Percentiles rank a stretch among this genome's conserved stretches.
Conservation (phyloP, 1,140 invertebrate genomes). For the Bombus pyrosoma region DNA sequence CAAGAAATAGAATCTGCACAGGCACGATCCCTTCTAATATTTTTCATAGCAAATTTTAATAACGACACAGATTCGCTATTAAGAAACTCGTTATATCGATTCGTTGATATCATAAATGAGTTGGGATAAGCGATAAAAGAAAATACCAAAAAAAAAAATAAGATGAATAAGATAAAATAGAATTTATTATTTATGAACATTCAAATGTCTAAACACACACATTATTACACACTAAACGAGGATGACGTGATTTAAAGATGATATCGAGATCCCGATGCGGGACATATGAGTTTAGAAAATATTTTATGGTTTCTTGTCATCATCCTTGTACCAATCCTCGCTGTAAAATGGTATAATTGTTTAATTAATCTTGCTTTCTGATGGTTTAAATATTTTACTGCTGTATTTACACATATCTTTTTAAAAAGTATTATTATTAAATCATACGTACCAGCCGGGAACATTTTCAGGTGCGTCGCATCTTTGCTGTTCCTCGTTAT, state of each 20-base stretch:
- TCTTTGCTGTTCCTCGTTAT: slow-evolving; percentile 91
- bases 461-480: slow-evolving; percentile 95
- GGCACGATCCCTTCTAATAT: not conserved
- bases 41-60: no score
- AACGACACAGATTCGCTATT: not conserved
- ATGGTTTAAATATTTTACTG: not conserved
- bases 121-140: not conserved
- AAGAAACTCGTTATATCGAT: not conserved
- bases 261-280: slow-evolving; percentile 79
- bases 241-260: slow-evolving; percentile 50
- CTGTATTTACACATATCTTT: not conserved
- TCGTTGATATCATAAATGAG: not conserved
- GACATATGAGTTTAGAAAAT: slow-evolving; percentile 72
- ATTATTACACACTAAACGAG: slow-evolving; percentile 49
- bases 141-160: not conserved
- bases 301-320: slow-evolving; percentile 76
- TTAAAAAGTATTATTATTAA: not conserved
- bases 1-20: not conserved
- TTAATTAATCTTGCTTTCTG: not conserved
- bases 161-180: slow-evolving; percentile 53
- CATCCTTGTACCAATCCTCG: slow-evolving; percentile 94
- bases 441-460: slow-evolving; percentile 89
- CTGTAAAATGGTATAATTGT: slow-evolving; percentile 81
- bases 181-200: slow-evolving; percentile 59
- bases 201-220: slow-evolving; percentile 64